Evolutionary conservation across 2,797 vertebrate genomes (phyloP), one percentile per base, ranked within the genome.

Genomic region (Xerus rutilus): DNA sequence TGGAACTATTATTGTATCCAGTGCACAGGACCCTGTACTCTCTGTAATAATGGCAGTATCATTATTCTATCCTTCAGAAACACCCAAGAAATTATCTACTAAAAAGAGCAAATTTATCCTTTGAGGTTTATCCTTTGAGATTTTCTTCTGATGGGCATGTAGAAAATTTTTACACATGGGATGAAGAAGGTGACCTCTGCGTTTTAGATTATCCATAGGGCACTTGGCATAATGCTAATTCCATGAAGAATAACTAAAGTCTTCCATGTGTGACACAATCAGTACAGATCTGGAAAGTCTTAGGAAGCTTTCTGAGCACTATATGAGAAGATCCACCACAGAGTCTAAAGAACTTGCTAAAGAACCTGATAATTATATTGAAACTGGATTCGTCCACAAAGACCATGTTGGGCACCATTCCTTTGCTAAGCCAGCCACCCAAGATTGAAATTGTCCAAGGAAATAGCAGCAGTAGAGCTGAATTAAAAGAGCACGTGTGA

Each of bases 301-400:
- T 99, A 94, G 99, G 99, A 98, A 99, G 99, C 96, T 99, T 99
- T 99, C 96, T 98, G 98, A 97, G 91, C 98, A 95, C 99, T 99
- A 0, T 99, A 99, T 96, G 99, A 99, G 96, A 99, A 99, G 98
- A 99, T 99, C 97, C 98, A 96, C 35, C 99, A 99, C 96, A 99
- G 99, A 93, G 99, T 99, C 98, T 99, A 97, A 99, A 99, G 99
- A 99, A 99, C 90, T 99, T 99, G 2, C 98, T 99, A 98, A 99
- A 99, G 99, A 99, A 99, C 85, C 95, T 99, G 98, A 99, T 99
- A 89, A 98, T 99, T 67, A 99, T 99, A 99, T 98, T 99, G 96
- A 99, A 99, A 96, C 94, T 99, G 97, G 99, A 99, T 98, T 99
- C 99, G 0, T 99, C 99, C 0, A 98, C 99, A 96, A 99, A 99